Evolutionary conservation across 2,113 vertebrate species (phyloP).

Genomic region (Callopanchax toddi): DNA sequence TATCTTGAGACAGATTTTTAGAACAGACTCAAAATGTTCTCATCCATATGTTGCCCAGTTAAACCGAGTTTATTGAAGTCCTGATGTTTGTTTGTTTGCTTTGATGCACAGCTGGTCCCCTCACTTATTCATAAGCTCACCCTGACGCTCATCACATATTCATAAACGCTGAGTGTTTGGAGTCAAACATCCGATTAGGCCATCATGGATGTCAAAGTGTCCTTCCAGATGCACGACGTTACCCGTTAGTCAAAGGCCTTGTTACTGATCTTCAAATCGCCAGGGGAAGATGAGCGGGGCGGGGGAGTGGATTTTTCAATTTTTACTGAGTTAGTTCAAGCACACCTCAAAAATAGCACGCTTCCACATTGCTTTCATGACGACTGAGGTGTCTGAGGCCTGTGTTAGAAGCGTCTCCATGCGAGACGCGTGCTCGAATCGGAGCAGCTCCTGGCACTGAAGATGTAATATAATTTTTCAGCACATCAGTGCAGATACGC

Average conservation of each 20-base stretch:
- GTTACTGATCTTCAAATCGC: slow-evolving; percentile 54
- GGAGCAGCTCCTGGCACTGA: slow-evolving; percentile 30
- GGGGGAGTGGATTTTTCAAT: slow-evolving; percentile 25
- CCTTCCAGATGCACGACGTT: slow-evolving; percentile 37
- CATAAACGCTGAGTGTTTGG: slow-evolving; percentile 64
- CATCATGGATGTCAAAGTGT: slow-evolving; percentile 47
- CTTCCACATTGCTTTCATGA: slow-evolving; percentile 45
- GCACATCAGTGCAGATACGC: slow-evolving; percentile 16
- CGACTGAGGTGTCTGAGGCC: slow-evolving; percentile 28
- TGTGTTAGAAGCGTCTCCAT: slow-evolving; percentile 27
- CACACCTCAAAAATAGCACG: slow-evolving; percentile 42
- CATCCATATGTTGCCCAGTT: neutral
- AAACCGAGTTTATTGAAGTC: slow-evolving; percentile 18
- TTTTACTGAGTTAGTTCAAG: slow-evolving; percentile 43
- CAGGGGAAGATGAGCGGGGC: neutral
- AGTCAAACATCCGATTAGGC: slow-evolving; percentile 64
- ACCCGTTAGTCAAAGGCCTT: slow-evolving; percentile 50
- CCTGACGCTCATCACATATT: slow-evolving; percentile 63
- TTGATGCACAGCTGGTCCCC: slow-evolving; percentile 55
- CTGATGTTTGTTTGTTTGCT: slow-evolving; percentile 27
- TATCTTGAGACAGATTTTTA: too few species aligned
- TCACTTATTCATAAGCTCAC: slow-evolving; percentile 72
- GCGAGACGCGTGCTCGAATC: slow-evolving; percentile 22
- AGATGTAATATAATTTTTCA: slow-evolving; percentile 52
- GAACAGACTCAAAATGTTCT: too few species aligned